Evolutionary conservation across 2,888 invertebrate species (phyloP), one percentile per base, ranked within the genome.

Genomic region (Parnassius smintheus): DNA sequence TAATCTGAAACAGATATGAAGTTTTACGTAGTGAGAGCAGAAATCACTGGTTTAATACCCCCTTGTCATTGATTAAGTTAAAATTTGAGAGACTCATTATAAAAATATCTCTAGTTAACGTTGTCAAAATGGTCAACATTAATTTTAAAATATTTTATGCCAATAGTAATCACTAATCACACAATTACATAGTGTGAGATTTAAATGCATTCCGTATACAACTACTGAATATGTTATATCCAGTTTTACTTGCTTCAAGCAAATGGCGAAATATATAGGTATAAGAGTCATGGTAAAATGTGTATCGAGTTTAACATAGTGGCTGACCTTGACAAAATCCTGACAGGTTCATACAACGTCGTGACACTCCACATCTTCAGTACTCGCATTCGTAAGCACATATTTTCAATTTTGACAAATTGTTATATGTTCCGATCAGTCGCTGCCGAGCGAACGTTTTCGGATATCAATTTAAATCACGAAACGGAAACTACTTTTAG

Each of bases 1-100:
- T 55, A 22, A 49, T 50, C 44, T 53, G 18, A 49, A 53, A 57
- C 48, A 55, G 62, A 63, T 63, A 63, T 59, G 59, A 63, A 22
- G 35, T 62, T 59, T 51, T 59, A 63, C 44, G 50, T 56, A 56
- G 12, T 13, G 45, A 59, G 58, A 35, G 45, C 62, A 18, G 12
- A 10, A 46, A 53, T 18, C 25, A 59, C 45, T 22, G 44, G 42
- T 54, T 46, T 41, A 2, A n/a, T 41, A 53, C 49, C 55, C 11
- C 12, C 49, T 49, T 62, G 46, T 52, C 46, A 49, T 57, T 22
- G 46, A 62, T 42, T 57, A 48, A 49, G 2, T 54, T 49, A 25
- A 42, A 44, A 1, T 18, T 18, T 18, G 54, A 42, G 10, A 48
- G 48, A 49, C 44, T 44, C 41, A 42, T 50, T 18, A 41, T 11